These are phyloP conservation scores for Ornithorhynchus anatinus DNA, from an alignment of 2,113 vertebrate species.

Conservation along the genomic window DNA sequence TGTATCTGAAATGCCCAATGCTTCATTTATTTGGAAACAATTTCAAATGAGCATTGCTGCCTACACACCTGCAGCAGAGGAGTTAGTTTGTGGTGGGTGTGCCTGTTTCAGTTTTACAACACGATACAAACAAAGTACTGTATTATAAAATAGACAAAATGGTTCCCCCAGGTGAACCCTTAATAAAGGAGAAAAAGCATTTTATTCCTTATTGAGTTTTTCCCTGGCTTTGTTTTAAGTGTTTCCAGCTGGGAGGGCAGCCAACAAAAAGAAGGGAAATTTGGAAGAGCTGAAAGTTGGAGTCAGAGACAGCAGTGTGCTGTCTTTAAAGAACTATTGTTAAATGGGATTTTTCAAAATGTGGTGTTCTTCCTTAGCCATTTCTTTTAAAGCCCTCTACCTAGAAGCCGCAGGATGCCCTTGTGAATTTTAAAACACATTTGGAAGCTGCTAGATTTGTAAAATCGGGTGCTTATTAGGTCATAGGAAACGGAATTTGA, in stretches of 20 bases:
- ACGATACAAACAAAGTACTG: background rate
- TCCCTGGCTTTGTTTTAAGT: background rate
- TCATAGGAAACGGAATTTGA: background rate
- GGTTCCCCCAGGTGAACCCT: background rate
- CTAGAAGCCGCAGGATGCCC: background rate
- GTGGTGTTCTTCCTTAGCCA: background rate
- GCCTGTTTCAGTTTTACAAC: background rate
- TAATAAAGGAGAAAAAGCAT: background rate
- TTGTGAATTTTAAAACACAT: background rate
- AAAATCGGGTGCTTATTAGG: background rate
- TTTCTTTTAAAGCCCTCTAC: background rate
- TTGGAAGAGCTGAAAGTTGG: background rate
- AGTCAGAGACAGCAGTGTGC: background rate
- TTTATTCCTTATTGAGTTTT: too few relatives aligned
- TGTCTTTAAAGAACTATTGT: background rate
- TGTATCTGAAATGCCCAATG: background rate
- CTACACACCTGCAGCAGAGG: background rate
- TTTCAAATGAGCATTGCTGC: background rate
- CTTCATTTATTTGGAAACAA: background rate
- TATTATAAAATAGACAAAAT: background rate
- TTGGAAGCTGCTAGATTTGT: background rate
- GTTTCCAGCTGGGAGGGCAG: background rate
- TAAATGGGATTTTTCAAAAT: background rate
- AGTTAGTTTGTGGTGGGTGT: background rate
- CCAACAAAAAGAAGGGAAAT: background rate